Conservation (phyloP, 2,888 invertebrate genomes). For the Smittia aterrima region DNA sequence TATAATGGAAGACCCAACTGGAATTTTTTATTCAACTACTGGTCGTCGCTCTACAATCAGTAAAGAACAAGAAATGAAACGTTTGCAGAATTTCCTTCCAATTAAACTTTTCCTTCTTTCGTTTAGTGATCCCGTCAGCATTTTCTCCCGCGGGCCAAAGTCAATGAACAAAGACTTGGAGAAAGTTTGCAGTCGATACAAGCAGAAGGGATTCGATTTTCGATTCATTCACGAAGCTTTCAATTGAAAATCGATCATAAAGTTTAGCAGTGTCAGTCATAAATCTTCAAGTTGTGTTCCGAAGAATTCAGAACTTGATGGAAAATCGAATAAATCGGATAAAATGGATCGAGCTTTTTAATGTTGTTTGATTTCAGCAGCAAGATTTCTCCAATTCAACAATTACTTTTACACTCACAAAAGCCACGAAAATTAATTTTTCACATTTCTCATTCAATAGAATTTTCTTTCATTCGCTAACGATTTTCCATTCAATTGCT, state of each 20-base stretch:
- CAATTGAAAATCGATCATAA: background rate
- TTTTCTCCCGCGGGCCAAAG: slow-evolving; percentile 25
- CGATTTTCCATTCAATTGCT: background rate
- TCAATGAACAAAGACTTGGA: slow-evolving; percentile 26
- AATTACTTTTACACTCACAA: background rate
- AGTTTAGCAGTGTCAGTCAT: too few relatives aligned
- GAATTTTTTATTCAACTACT: slow-evolving; percentile 28
- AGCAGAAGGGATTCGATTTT: slow-evolving; percentile 15
- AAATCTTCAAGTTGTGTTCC: too few relatives aligned
- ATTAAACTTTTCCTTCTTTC: too few relatives aligned
- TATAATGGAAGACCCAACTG: slow-evolving; percentile 52
- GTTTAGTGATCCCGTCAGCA: background rate
- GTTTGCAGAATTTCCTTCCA: background rate
- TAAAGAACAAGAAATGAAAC: background rate
- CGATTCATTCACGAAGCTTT: slow-evolving; percentile 25
- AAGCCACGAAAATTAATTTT: slow-evolving; percentile 1
- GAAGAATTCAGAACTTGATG: too few relatives aligned
- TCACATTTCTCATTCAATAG: background rate
- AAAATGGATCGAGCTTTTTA: too few relatives aligned
- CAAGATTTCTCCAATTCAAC: background rate
- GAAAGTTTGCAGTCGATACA: slow-evolving; percentile 7
- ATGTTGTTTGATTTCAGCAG: background rate
- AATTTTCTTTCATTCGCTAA: background rate
- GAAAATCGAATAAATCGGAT: too few relatives aligned
- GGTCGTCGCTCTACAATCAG: slow-evolving; percentile 5